Conservation (phyloP, 2,888 invertebrate species). For the Chelonus formosanus region DNA sequence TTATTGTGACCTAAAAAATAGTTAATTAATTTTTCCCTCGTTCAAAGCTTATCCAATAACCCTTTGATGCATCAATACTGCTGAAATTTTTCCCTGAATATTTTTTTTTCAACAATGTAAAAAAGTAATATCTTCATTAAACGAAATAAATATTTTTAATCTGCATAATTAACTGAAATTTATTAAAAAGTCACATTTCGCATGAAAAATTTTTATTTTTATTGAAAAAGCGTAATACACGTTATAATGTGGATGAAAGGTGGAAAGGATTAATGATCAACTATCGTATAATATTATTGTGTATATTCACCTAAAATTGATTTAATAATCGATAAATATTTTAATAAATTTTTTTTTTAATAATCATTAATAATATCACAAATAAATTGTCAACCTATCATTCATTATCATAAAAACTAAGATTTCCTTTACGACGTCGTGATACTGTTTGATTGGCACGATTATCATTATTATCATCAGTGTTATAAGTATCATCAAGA, state of each 20-base stretch:
- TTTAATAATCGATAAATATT: constrained; percentile 58
- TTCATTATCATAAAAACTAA: constrained; percentile 53
- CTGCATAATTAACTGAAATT: no score
- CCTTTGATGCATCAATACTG: no score
- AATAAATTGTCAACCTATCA: constrained; percentile 50
- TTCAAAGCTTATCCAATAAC: no score
- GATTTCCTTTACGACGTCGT: constrained; percentile 54
- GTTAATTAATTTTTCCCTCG: no score
- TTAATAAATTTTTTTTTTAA: constrained; percentile 52
- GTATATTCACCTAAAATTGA: constrained; percentile 62
- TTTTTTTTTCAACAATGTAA: no score
- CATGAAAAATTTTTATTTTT: constrained; percentile 55
- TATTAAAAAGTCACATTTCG: no score
- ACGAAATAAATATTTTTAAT: no score
- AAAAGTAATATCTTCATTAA: no score
- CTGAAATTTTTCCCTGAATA: no score
- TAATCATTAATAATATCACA: constrained; percentile 44
- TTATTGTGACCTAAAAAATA: no score
- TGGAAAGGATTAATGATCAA: constrained; percentile 55
- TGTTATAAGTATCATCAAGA: constrained; percentile 44
- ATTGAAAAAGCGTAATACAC: constrained; percentile 60
- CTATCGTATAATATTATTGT: constrained; percentile 53
- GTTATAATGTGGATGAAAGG: constrained; percentile 58
- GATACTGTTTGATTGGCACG: constrained; percentile 49
- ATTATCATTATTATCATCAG: not conserved